Evolutionary conservation across 2,888 invertebrate genomes (phyloP), one percentile per base, ranked within the genome.

Genomic region (Zeuzera pyrina): DNA sequence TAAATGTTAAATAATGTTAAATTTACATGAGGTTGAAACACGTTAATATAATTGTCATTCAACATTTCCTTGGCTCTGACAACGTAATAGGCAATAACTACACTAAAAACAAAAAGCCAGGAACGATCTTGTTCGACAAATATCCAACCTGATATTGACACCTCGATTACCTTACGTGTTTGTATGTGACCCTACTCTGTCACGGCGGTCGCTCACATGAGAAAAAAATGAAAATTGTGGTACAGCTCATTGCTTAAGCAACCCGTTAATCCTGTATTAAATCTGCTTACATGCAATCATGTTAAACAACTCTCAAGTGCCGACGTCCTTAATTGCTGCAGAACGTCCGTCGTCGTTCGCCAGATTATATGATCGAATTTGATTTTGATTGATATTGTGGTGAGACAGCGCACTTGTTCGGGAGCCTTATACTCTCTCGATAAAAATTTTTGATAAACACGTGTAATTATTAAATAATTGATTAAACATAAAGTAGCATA

Each of bases 371-470:
- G 50, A 63, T 63, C 52, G 46, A 59, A 65, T 70, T 59, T 65
- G 68, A 74, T 69, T 62, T 72, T 76, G 74, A 78, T 74, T 71
- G 71, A 76, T 73, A 60, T 54, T 58, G 55, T 53, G 57, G 65
- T 57, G 62, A 62, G 61, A 64, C 54, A 36, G 48, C 38, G 48
- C 57, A 57, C 55, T 59, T 56, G 55, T 50, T 36, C 31, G 30
- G 36, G 39, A 33, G 30, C 33, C 19, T 22, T 51, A 47, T 49
- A 48, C 45, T 47, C 45, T 43, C 31, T 28, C 24, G 31, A n/a
- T n/a, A n/a, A n/a, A n/a, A n/a, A n/a, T n/a, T n/a, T n/a, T n/a
- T n/a, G n/a, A n/a, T n/a, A n/a, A n/a, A n/a, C n/a, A n/a, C n/a
- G n/a, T n/a, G n/a, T n/a, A n/a, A n/a, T n/a, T n/a, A n/a, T n/a